These are phyloP conservation scores for Halisarca cf. caerulea DNA, from an alignment of 37 sponge, comb jelly and placozoan species.

Conservation along the genomic window DNA sequence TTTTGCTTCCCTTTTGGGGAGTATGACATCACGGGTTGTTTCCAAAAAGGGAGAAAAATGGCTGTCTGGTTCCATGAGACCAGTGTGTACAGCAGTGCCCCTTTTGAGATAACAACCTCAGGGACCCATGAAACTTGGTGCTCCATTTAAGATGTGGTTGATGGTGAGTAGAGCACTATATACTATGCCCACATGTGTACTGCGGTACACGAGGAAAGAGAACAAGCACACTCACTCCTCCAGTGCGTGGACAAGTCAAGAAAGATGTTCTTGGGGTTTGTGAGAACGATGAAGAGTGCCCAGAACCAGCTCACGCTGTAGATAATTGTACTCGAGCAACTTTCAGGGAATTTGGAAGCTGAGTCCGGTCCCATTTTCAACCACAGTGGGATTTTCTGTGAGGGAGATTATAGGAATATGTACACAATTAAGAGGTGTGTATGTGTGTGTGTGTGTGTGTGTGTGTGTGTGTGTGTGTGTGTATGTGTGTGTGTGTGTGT, in stretches of 20 bases:
- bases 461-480: conserved; percentile 4
- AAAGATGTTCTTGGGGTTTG: conserved; percentile 31
- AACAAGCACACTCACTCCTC: conserved; percentile 55
- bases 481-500: neutral
- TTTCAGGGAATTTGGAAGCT: conserved; percentile 69
- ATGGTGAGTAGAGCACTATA: too few species aligned
- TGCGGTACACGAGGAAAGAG: too few species aligned
- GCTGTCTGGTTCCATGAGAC: too few species aligned
- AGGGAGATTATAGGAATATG: neutral
- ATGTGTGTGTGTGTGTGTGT: neutral
- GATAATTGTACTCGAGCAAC: conserved; percentile 51
- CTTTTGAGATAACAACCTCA: too few species aligned
- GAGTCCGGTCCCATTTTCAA: conserved; percentile 40
- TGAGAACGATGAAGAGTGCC: conserved; percentile 33
- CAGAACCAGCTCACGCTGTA: conserved; percentile 45
- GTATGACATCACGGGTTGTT: too few species aligned
- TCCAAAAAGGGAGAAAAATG: too few species aligned
- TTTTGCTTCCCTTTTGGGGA: too few species aligned
- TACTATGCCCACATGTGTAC: too few species aligned
- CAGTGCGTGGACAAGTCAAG: conserved; percentile 57
- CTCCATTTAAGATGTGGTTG: too few species aligned
- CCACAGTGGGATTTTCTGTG: conserved; percentile 63
- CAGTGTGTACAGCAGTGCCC: too few species aligned
- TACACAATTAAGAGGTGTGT: neutral
- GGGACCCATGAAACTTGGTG: too few species aligned